These are phyloP conservation scores for Tetragnatha montana DNA, from an alignment of 2,888 invertebrate genomes.

Conservation along the genomic window DNA sequence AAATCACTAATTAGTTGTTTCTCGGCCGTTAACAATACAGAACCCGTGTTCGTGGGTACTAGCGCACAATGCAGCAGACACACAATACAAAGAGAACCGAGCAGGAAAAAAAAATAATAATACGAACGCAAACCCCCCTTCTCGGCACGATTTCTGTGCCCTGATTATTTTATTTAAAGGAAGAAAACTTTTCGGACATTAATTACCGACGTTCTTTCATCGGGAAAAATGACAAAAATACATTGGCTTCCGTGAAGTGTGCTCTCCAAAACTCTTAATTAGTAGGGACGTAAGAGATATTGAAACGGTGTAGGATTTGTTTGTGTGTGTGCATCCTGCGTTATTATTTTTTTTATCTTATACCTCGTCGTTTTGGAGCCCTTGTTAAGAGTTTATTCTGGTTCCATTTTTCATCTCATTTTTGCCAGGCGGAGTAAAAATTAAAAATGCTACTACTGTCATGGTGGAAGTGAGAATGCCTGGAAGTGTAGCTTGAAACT, in stretches of 20 bases:
- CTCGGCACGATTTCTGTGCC: constrained; percentile 6
- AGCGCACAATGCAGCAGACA: not conserved
- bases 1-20: constrained; percentile 45
- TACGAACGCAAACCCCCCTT: not conserved
- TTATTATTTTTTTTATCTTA: not conserved
- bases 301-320: not conserved
- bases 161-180: constrained; percentile 31
- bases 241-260: not conserved
- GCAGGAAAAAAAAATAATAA: not conserved
- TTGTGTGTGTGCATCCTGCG: not conserved
- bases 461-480: not conserved
- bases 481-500: not conserved
- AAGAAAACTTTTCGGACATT: constrained; percentile 20
- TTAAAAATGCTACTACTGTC: not conserved
- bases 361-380: not conserved
- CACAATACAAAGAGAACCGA: not conserved
- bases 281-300: constrained; percentile 8
- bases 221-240: constrained; percentile 32
- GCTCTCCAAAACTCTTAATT: constrained; percentile 27
- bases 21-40: constrained; percentile 20
- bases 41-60: constrained; percentile 6
- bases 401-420: not conserved
- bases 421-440: not conserved
- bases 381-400: not conserved
- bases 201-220: constrained; percentile 29